Evolutionary conservation across 2,888 invertebrate species (phyloP), one percentile per base, ranked within the genome.

Genomic region (Aphidius colemani): DNA sequence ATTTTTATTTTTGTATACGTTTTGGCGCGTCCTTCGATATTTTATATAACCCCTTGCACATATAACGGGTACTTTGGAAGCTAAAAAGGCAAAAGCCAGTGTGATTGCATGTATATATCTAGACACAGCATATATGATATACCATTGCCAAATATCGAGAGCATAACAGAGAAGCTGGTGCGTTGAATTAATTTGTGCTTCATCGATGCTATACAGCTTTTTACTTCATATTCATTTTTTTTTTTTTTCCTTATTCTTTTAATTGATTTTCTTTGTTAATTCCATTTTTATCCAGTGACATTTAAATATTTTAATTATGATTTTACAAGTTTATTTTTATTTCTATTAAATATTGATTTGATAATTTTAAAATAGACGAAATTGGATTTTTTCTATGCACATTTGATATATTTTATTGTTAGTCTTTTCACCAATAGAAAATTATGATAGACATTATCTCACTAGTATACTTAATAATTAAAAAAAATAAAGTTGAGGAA

Each of bases 101-200:
- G 48, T 61, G 49, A 61, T 64, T 61, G 44, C 51, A 59, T 60
- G 58, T 50, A 30, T 30, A 30, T 30, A 30, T 30, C 7, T 48
- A 11, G 10, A 6, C n/a, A n/a, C 2, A 4, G 10, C 11, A 18
- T 53, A 51, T 39, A 7, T 53, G 4, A 53, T 39, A 53, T 53
- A 53, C 10, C 18, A n/a, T n/a, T 18, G 30, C 30, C n/a, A 58
- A 30, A 48, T 41, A 18, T 48, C 61, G 63, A 53, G 61, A 61
- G 45, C 44, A 59, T 59, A 59, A 30, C 30, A 60, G 64, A 50
- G 57, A 65, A 70, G 70, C 72, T 73, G 5, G 75, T 73, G 77
- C 75, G 77, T 75, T 78, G 79, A 79, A 79, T 79, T 79, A 79
- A 79, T 79, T 79, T 74, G 78, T 76, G 77, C 77, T 79, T 76